Evolutionary conservation across 2,113 vertebrate genomes (phyloP), one percentile per base, ranked within the genome.

Genomic region (Greenwoodochromis staneri): DNA sequence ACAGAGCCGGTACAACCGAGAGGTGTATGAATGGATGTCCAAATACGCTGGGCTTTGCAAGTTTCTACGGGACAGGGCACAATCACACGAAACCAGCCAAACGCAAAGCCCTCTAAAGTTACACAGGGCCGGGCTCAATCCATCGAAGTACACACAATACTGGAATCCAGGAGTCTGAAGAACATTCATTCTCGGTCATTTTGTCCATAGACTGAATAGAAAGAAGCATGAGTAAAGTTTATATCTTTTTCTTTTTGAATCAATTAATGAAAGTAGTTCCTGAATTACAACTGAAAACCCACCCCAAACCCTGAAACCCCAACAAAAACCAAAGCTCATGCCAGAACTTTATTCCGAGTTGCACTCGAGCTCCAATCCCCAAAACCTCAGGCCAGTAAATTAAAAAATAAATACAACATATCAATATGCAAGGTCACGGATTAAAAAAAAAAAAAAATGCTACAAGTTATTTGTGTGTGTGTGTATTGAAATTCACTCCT

Each of bases 381-480:
- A 36, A 89, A 93, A 90, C 84, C 90, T 93, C 92, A 92, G 90
- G 93, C 90, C 90, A 93, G 91, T 87, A 92, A 95, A 96, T 93
- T 83, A 92, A 93, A 93, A 95, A 94, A 95, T 95, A 96, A 95
- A 95, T 95, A 96, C 92, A 92, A 94, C 90, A 95, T 93, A 91
- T 92, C 90, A 94, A 95, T 93, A 95, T 94, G 95, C 91, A 93
- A 94, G 88, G 88, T 92, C 90, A 93, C 83, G 51, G 89, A 90
- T 92, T 80, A 24, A 90, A 95, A 63, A 61, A 69, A 81, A 76
- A 40, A 47, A 29, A 90, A 91, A 95, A 95, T 96, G 96, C 96
- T 96, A 96, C 96, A 94, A 93, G 92, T 92, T 91, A 90, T 91
- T 91, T 91, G 86, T 85, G 89, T 66, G 59, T 82, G 66, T 94